Base-by-base conservation (phyloP, 2,113 vertebrate species). In the Colius striatus region DNA sequence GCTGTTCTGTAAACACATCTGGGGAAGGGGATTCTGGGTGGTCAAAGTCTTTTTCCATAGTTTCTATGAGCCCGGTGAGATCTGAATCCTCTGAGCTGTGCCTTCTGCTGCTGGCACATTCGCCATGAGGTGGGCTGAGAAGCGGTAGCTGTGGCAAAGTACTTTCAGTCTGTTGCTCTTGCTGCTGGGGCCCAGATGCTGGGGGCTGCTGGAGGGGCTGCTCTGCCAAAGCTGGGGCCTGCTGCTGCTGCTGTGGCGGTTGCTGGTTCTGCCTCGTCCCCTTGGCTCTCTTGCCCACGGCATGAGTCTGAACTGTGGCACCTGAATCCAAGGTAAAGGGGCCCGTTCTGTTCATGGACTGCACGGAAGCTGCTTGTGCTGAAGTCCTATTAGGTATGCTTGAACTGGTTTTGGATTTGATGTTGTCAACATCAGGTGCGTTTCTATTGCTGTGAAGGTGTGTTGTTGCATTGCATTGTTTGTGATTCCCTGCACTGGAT, bases 11-110 rank as follows among this genome's bases (percentile, higher is more conserved):
- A 96, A 98, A 98, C 80, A 98, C 97, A 50, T 99, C 98, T 85
- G 98, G 97, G 78, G 97, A 87, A 45, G 98, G 97, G 94, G 98
- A 96, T 80, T 99, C 98, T 16, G 98, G 99, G 82, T 99, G 98
- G 84, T 99, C 99, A 55, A 99, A 98, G 97, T 99, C 99, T 93
- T 98, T 99, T 97, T 99, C 99, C 99, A 99, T 99, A 92, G 98
- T 98, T 96, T 99, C 99, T 96, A 99, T 97, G 71, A 99, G 98
- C 95, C 97, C 98, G n/a, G 97, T 97, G 79, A 99, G 98, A 77
- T 99, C 99, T 0, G 98, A 98, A 60, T 99, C 99, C 55, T 99
- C 99, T 0, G 98, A 97, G 95, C 98, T 98, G 92, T 98, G 97
- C 91, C 98, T 97, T 36, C 96, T 95, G 89, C 95, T 98, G 90